Evolutionary conservation across 1,140 invertebrate species (phyloP).

Genomic region (Drosophila rufa): DNA sequence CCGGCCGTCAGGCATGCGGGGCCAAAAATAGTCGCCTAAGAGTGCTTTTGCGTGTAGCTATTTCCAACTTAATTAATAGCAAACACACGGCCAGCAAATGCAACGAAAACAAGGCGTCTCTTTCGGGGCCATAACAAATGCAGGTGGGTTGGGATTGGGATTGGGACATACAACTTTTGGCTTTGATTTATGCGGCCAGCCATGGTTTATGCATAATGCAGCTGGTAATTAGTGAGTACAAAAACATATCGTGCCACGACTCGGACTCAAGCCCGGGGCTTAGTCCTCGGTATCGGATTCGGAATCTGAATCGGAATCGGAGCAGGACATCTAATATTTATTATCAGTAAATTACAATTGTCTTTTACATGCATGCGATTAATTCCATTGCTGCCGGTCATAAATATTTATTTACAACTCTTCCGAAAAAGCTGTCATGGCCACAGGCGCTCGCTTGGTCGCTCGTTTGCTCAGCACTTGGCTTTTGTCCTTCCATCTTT

Average conservation of each 20-base stretch:
- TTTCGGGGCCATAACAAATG: conserved; percentile 35
- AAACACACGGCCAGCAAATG: conserved; percentile 65
- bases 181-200: conserved; percentile 68
- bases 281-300: conserved; percentile 28
- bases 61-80: conserved; percentile 82
- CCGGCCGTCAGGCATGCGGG: conserved; percentile 67
- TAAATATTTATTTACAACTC: conserved; percentile 80
- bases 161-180: conserved; percentile 61
- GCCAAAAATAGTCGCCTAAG: conserved; percentile 78
- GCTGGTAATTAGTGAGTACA: conserved; percentile 70
- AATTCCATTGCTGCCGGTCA: conserved; percentile 61
- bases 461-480: conserved; percentile 33
- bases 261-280: conserved; percentile 21
- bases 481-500: conserved; percentile 57
- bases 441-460: conserved; percentile 44
- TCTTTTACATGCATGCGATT: conserved; percentile 75
- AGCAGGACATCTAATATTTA: conserved; percentile 73
- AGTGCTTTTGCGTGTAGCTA: conserved; percentile 82
- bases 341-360: conserved; percentile 83
- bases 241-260: conserved; percentile 37
- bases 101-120: conserved; percentile 28
- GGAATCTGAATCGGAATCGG: conserved; percentile 8
- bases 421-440: conserved; percentile 70
- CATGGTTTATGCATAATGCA: conserved; percentile 80
- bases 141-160: conserved; percentile 23